Base-by-base conservation (phyloP, 1,140 invertebrate species). In the Bombus difficillimus region DNA sequence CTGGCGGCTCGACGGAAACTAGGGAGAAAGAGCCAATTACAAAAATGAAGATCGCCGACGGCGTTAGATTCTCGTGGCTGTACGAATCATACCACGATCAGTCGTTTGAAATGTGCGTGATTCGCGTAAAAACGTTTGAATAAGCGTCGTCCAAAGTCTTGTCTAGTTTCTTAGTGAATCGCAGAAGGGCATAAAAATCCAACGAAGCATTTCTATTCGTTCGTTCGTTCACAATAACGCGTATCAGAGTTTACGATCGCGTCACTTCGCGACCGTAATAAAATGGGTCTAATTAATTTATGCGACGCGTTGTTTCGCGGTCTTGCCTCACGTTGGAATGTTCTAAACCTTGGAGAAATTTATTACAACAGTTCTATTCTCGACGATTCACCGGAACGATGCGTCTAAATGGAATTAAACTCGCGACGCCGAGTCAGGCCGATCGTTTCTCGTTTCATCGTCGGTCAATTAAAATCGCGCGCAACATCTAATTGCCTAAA, bases 281-380 rank as follows among this genome's bases (percentile, higher is more conserved):
- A 75, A 82, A 74, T 66, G 5, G 3, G 13, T 41, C 59, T 62
- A 41, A 75, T 66, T 66, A 66, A 75, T 82, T 53, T 64, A 66
- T 53, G 59, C 72, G 57, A 22, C 25, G 28, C 28, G 28, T 73
- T 41, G 81, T 64, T 74, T 28, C 71, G n/a, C 25, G 28, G 12
- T 62, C 57, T 53, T 39, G 10, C 47, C 18, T 57, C 73, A 18
- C 47, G 73, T 15, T 34, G 15, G n/a, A 34, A 37, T 25, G 25
- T 53, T 32, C 74, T 32, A n/a, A 32, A 76, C 25, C 53, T 25
- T 57, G 22, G 13, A 76, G 34, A 37, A 76, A 37, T 28, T 59
- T 13, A 59, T 76, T 39, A 22, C n/a, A 39, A 41, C 25, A 12
- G n/a, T 47, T 79, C 41, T 4, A 47, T 32, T 68, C 25, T 41